A percentile compares a stretch with the other conserved stretches of the same genome.
Conservation (phyloP, 1,140 invertebrate genomes). For the Pomacea maculata region DNA sequence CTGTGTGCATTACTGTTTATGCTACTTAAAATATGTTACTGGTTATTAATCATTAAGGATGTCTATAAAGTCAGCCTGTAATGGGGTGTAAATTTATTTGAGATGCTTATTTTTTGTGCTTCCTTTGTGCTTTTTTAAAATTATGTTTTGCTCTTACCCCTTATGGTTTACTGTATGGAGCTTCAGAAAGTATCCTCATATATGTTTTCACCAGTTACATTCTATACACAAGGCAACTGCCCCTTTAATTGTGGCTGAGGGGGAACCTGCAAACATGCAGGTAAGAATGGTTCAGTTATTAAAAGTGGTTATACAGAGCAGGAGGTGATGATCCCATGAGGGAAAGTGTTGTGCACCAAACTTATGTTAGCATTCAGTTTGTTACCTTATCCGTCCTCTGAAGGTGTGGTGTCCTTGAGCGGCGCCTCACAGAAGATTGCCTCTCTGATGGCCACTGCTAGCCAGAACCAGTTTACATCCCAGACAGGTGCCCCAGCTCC, state of each 20-base stretch:
- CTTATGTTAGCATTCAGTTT: neutral
- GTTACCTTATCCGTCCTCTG: neutral
- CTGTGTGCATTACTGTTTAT: no score
- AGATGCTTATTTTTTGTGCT: no score
- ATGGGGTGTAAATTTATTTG: no score
- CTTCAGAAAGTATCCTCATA: no score
- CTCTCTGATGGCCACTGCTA: slow-evolving; percentile 35
- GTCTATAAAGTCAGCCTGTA: no score
- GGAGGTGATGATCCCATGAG: slow-evolving; percentile 7
- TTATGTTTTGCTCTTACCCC: no score
- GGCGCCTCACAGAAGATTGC: slow-evolving; percentile 35
- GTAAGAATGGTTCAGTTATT: neutral
- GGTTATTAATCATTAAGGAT: no score
- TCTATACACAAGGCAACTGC: neutral
- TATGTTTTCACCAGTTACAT: no score
- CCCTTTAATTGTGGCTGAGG: slow-evolving; percentile 22
- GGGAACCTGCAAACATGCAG: slow-evolving; percentile 19
- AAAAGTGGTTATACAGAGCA: slow-evolving; percentile 19
- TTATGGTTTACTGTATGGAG: no score
- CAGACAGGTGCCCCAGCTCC: slow-evolving; percentile 16
- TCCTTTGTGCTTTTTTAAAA: no score
- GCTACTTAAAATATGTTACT: no score
- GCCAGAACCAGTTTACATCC: slow-evolving; percentile 36
- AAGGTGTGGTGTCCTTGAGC: slow-evolving; percentile 29
- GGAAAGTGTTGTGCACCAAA: no score